Percentiles rank a stretch among this genome's conserved stretches.
Evolutionary conservation across 2,113 vertebrate species (phyloP).

Genomic region (Larimichthys polyactis): DNA sequence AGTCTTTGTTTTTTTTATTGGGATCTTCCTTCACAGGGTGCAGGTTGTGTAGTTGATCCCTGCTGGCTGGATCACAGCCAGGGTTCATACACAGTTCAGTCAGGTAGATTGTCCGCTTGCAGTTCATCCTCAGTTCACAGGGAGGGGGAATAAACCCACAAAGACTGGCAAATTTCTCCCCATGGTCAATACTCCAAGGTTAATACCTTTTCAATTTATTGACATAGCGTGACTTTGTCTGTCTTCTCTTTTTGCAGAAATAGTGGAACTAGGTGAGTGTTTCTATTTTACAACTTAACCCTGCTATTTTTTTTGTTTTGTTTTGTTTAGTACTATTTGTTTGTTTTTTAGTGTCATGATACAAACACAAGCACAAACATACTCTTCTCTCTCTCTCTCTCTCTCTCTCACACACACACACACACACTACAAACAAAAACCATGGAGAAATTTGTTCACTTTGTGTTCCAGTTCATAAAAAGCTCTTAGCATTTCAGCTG

Average conservation of each 20-base stretch:
- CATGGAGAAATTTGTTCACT: conserved; percentile 65
- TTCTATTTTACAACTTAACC: conserved; percentile 56
- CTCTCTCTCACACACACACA: background rate
- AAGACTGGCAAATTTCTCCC: conserved; percentile 72
- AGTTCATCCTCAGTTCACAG: conserved; percentile 62
- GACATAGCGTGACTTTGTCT: conserved; percentile 64
- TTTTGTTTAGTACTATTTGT: conserved; percentile 14
- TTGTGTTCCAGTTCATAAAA: conserved; percentile 42
- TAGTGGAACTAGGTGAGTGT: conserved; percentile 77
- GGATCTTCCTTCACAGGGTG: conserved; percentile 47
- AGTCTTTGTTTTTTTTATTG: conserved; percentile 58
- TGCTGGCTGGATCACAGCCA: conserved; percentile 57
- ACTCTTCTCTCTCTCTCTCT: too few relatives aligned
- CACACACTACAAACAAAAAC: conserved; percentile 17
- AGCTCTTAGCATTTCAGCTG: background rate
- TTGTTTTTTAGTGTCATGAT: conserved; percentile 40
- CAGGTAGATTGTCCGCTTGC: conserved; percentile 68
- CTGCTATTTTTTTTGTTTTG: conserved; percentile 7
- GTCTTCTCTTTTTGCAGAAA: conserved; percentile 73
- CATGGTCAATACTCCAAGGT: conserved; percentile 77
- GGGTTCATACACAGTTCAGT: conserved; percentile 72
- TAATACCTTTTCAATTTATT: conserved; percentile 71
- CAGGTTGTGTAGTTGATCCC: conserved; percentile 51
- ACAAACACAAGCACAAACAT: background rate
- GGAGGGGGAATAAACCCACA: conserved; percentile 50